A percentile compares a stretch with the other conserved stretches of the same genome.
Evolutionary conservation across 2,888 invertebrate genomes (phyloP).

Genomic region (Branchinecta sandiegonensis): DNA sequence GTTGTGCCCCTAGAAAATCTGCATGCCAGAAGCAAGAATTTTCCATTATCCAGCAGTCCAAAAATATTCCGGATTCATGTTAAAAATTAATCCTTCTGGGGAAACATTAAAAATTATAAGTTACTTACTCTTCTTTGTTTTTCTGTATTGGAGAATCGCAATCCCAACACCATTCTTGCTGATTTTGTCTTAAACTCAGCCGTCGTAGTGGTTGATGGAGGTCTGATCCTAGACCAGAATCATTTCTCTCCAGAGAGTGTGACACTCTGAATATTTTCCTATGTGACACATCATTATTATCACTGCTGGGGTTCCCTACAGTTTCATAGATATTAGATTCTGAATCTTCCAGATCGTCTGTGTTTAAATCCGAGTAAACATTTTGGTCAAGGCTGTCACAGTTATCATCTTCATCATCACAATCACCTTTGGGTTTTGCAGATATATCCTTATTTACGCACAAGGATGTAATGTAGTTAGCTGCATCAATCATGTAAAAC

Average conservation of each 20-base stretch:
- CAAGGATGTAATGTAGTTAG: slow-evolving; percentile 11
- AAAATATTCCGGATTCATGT: too few relatives aligned
- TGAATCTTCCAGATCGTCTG: background rate
- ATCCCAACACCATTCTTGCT: slow-evolving; percentile 13
- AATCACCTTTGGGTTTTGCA: background rate
- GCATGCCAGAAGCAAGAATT: too few relatives aligned
- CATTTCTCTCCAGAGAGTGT: background rate
- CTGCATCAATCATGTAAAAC: background rate
- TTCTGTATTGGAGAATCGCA: slow-evolving; percentile 12
- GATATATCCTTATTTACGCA: background rate
- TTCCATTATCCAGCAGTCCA: too few relatives aligned
- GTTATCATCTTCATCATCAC: background rate
- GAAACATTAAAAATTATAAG: background rate
- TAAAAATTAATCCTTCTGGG: too few relatives aligned
- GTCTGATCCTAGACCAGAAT: slow-evolving; percentile 5
- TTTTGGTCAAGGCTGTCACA: slow-evolving; percentile 12
- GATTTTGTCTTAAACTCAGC: background rate
- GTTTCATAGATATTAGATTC: background rate
- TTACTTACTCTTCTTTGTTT: slow-evolving; percentile 8
- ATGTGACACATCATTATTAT: background rate
- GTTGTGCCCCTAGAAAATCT: too few relatives aligned
- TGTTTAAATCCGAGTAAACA: background rate
- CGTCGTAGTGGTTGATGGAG: slow-evolving; percentile 4
- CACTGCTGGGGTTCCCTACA: background rate
- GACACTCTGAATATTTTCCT: background rate